Evolutionary conservation across 2,797 vertebrate species (phyloP), one percentile per base, ranked within the genome.

Genomic region (Orientallactaga sibirica): DNA sequence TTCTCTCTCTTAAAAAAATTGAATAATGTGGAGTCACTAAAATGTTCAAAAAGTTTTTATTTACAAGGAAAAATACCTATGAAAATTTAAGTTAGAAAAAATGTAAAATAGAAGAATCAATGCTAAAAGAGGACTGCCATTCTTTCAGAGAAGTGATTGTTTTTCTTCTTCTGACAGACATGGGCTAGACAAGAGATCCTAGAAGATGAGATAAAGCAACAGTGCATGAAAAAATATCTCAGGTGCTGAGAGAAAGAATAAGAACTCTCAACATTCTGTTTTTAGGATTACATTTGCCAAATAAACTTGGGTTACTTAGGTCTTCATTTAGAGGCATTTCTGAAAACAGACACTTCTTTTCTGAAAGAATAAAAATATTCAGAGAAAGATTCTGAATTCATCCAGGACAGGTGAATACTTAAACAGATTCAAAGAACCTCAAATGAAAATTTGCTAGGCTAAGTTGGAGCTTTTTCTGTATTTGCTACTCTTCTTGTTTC

Each of bases 151-250:
- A 84, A 82, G 18, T 48, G 1, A 71, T 27, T 68, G 87, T 16
- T 81, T 86, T 96, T 67, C 37, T 48, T 91, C 91, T 22, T 58
- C 29, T n/a, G 16, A 11, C 25, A 94, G 48, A 91, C 81, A 81
- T 52, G 25, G 25, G 19, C 2, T 74, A 79, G 5, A 68, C 10
- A 67, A 9, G 4, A 10, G 5, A 62, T 19, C 15, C 8, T 58
- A 20, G 10, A 18, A 10, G 25, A 70, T 79, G 25, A 41, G 58
- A 55, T 7, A 90, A 71, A 29, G 70, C 18, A 37, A n/a, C 4
- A 25, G 1, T 48, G 10, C 29, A 16, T 15, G 24, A 55, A 37
- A 1, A 55, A 22, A 12, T 67, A 43, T 33, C n/a, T n/a, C 29
- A 22, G 71, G 15, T 67, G 55, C 3, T 10, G 27, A 19, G 3